A percentile compares a stretch with the other conserved stretches of the same genome.
Conservation (phyloP, 2,888 invertebrate genomes). For the Cyclophora punctaria region DNA sequence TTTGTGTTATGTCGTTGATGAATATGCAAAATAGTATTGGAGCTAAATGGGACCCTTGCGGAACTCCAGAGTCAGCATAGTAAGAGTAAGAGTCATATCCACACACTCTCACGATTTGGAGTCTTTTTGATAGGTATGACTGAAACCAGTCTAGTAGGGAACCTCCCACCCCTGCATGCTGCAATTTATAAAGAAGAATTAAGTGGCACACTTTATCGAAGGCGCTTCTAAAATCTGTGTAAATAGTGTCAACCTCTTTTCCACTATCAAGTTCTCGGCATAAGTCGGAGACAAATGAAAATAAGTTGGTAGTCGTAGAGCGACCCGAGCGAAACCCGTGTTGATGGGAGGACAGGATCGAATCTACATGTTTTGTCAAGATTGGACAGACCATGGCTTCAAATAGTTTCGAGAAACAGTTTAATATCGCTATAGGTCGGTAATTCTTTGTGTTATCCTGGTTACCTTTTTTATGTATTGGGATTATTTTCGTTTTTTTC, state of each 20-base stretch:
- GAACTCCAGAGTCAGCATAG: not conserved
- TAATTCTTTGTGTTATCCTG: not conserved
- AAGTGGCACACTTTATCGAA: conserved; percentile 2
- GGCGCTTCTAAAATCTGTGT: conserved; percentile 1
- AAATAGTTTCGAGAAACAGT: not conserved
- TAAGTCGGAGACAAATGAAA: not conserved
- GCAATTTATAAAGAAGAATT: not conserved
- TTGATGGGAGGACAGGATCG: not conserved
- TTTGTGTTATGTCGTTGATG: not conserved
- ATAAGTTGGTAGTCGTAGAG: not conserved
- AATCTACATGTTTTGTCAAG: not conserved
- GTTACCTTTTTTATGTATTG: conserved; percentile 2
- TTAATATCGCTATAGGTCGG: conserved; percentile 2
- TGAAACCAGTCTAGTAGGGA: not conserved
- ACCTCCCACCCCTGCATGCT: not conserved
- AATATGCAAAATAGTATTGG: not conserved
- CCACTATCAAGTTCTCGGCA: not conserved
- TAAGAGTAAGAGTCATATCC: not conserved
- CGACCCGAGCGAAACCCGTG: not conserved
- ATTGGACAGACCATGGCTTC: not conserved
- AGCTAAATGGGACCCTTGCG: not conserved
- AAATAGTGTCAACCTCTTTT: not conserved
- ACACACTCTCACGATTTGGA: not conserved
- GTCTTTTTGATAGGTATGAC: not conserved
- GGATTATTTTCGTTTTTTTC: conserved; percentile 1